Conservation (phyloP, 92 coral and sea anemone genomes). For the Umimayanthus kanabou region DNA sequence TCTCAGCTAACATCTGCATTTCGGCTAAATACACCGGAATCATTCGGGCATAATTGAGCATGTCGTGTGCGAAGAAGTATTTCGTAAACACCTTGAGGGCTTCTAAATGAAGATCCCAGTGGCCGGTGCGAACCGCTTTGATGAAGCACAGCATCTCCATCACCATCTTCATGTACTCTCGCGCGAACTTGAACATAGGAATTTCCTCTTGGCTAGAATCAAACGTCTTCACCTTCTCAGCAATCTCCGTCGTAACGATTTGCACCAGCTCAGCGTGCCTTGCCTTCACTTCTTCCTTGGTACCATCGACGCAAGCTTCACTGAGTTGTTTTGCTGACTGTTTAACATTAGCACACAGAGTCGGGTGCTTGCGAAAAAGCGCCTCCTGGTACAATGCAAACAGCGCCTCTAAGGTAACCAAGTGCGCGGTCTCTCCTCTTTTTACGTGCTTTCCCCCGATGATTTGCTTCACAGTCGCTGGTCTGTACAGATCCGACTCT, state of each 20-base stretch:
- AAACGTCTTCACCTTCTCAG: constrained; percentile 56
- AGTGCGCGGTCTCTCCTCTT: constrained; percentile 37
- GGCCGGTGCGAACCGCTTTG: constrained; percentile 56
- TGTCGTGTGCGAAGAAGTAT: constrained; percentile 65
- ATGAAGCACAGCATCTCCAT: constrained; percentile 51
- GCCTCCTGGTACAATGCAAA: constrained; percentile 47
- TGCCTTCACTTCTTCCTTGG: no score
- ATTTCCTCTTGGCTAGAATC: constrained; percentile 27
- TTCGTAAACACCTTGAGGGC: constrained; percentile 51
- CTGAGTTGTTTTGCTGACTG: no score
- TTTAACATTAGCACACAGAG: no score
- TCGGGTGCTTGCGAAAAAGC: no score
- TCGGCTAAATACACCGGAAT: constrained; percentile 62
- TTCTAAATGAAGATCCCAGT: constrained; percentile 64
- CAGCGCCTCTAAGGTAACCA: constrained; percentile 49
- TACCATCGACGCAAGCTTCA: no score
- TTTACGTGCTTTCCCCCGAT: constrained; percentile 55
- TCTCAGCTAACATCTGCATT: constrained; percentile 46
- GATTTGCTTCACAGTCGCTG: constrained; percentile 62
- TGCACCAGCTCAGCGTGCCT: no score
- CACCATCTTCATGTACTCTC: constrained; percentile 58
- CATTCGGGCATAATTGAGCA: constrained; percentile 55
- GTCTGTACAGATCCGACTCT: constrained; percentile 53
- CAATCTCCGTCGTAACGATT: constrained; percentile 5
- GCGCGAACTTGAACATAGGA: constrained; percentile 52